Percentiles rank a stretch among this genome's conserved stretches.
These are phyloP conservation scores for Nephrotoma guestfalica DNA, from an alignment of 2,888 invertebrate genomes.

Conservation along the genomic window DNA sequence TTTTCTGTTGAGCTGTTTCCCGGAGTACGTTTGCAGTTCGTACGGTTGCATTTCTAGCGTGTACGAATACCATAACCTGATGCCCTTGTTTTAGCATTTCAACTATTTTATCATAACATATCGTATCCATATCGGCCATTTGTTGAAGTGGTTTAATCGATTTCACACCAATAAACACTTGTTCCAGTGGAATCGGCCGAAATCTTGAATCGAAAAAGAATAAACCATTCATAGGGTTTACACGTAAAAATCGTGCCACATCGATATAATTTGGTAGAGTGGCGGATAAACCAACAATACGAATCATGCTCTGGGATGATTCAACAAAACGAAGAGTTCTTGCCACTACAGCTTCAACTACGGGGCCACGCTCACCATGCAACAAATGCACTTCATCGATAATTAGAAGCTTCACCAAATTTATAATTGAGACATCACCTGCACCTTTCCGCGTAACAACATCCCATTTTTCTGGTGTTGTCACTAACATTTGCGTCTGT, in stretches of 20 bases:
- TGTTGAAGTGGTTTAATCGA: constrained; percentile 43
- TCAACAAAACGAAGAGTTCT: constrained; percentile 87
- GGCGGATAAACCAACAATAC: constrained; percentile 93
- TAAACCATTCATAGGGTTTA: constrained; percentile 80
- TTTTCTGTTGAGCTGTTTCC: constrained; percentile 65
- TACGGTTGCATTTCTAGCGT: constrained; percentile 91
- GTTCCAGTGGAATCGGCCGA: constrained; percentile 87
- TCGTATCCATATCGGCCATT: constrained; percentile 70
- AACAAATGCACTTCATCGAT: constrained; percentile 95
- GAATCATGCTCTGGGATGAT: constrained; percentile 83
- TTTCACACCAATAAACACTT: constrained; percentile 81
- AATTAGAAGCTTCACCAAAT: constrained; percentile 82
- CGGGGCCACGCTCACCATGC: constrained; percentile 94
- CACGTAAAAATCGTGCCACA: constrained; percentile 85
- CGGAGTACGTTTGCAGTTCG: constrained; percentile 72
- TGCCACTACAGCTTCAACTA: constrained; percentile 93
- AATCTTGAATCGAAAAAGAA: constrained; percentile 92
- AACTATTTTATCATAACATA: constrained; percentile 84
- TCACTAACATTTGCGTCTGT: constrained; percentile 94
- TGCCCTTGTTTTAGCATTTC: constrained; percentile 79
- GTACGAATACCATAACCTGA: constrained; percentile 96
- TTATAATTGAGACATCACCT: constrained; percentile 76
- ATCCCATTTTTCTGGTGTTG: constrained; percentile 99
- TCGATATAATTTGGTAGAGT: constrained; percentile 96
- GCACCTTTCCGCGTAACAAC: constrained; percentile 93